Conservation (phyloP, 1,140 invertebrate species). For the Macrotrachela quadricornifera region DNA sequence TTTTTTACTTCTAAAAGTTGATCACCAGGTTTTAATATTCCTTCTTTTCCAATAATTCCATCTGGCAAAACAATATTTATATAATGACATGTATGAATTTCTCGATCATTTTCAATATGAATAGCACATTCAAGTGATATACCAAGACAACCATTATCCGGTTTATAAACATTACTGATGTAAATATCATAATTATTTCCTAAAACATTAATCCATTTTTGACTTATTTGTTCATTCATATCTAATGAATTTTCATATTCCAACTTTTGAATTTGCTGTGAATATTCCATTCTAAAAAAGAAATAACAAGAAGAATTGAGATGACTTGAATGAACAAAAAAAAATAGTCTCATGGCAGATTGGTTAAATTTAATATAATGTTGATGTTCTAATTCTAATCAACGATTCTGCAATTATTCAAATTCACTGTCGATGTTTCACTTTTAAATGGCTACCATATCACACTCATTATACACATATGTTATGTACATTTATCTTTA, state of each 20-base stretch:
- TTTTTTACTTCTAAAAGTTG: conserved; percentile 52
- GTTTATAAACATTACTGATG: conserved; percentile 33
- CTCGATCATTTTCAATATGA: conserved; percentile 51
- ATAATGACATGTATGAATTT: conserved; percentile 29
- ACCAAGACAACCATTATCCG: conserved; percentile 57
- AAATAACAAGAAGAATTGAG: no score
- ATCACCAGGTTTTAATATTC: conserved; percentile 55
- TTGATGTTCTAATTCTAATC: no score
- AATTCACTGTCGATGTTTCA: no score
- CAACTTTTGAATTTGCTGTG: no score
- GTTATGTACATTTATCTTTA: no score
- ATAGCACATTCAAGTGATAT: conserved; percentile 84
- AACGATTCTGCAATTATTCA: no score
- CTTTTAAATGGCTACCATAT: no score
- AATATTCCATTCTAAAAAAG: no score
- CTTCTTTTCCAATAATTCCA: conserved; percentile 74
- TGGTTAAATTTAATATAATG: no score
- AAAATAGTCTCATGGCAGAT: no score
- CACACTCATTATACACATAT: no score
- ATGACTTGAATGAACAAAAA: no score
- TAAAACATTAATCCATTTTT: conserved; percentile 60
- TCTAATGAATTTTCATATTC: background rate
- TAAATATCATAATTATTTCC: conserved; percentile 63
- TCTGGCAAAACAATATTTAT: conserved; percentile 68
- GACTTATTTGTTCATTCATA: background rate